These are phyloP conservation scores for Charaxes varanes DNA, from an alignment of 1,140 invertebrate genomes.

Conservation along the genomic window DNA sequence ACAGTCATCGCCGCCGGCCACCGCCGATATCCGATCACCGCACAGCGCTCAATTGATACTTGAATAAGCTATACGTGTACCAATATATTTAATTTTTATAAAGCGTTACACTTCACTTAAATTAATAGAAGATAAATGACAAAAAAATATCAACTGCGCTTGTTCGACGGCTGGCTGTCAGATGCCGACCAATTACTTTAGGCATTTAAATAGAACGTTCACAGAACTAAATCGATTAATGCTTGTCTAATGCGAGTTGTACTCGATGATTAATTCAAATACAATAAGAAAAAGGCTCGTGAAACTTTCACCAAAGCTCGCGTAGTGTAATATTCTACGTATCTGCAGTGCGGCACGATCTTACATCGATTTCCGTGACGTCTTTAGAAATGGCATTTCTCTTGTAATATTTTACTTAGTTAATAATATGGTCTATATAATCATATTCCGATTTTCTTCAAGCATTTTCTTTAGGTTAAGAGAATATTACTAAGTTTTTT, in stretches of 20 bases:
- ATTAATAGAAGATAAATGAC: not conserved
- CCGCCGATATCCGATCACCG: conserved; percentile 41
- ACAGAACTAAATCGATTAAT: conserved; percentile 6
- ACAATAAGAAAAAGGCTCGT: conserved; percentile 32
- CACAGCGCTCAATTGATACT: conserved; percentile 45
- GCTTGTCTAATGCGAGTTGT: conserved; percentile 2
- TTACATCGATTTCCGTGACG: conserved; percentile 58
- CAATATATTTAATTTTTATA: too few relatives aligned
- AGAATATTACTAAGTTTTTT: too few relatives aligned
- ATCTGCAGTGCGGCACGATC: conserved; percentile 64
- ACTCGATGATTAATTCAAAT: conserved; percentile 21
- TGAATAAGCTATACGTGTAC: conserved; percentile 43
- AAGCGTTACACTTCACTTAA: not conserved
- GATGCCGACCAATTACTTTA: too few relatives aligned
- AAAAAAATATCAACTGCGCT: too few relatives aligned
- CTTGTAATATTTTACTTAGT: too few relatives aligned
- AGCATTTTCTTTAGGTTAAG: too few relatives aligned
- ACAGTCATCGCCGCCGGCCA: conserved; percentile 43
- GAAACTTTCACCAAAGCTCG: conserved; percentile 37
- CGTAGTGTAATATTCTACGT: conserved; percentile 36
- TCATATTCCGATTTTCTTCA: too few relatives aligned
- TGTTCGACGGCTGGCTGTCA: too few relatives aligned
- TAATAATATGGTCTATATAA: too few relatives aligned
- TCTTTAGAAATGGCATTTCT: conserved; percentile 31
- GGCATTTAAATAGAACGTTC: not conserved